Percentiles rank a stretch among this genome's conserved stretches.
These are phyloP conservation scores for Drosophila tani DNA, from an alignment of 1,140 invertebrate species.

Conservation along the genomic window DNA sequence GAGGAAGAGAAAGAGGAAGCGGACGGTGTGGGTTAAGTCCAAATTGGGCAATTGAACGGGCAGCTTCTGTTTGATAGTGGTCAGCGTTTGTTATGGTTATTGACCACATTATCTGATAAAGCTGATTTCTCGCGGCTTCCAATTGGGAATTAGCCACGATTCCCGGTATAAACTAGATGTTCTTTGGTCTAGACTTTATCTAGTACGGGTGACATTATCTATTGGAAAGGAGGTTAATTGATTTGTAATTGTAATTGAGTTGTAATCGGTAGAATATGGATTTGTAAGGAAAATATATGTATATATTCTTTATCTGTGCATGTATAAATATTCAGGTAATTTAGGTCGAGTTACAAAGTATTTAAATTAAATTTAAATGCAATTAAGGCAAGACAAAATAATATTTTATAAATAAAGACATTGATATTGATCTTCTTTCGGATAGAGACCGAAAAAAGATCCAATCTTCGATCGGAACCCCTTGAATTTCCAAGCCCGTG, in stretches of 20 bases:
- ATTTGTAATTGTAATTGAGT: conserved; percentile 13
- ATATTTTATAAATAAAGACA: no score
- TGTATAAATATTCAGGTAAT: background rate
- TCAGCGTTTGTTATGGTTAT: conserved; percentile 35
- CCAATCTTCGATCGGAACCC: background rate
- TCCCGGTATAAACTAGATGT: no score
- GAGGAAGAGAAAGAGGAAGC: background rate
- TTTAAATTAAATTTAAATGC: background rate
- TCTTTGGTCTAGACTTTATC: background rate
- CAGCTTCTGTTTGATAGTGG: conserved; percentile 49
- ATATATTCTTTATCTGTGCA: background rate
- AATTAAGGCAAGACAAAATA: background rate
- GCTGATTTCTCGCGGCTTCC: conserved; percentile 4
- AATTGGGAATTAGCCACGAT: conserved; percentile 3
- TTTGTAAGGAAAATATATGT: background rate
- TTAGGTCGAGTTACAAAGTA: background rate
- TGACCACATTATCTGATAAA: conserved; percentile 18
- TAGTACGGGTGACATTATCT: background rate
- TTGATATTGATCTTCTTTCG: no score
- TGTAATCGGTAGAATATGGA: background rate
- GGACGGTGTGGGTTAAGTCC: conserved; percentile 37
- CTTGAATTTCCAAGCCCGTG: background rate
- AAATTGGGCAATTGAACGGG: conserved; percentile 24
- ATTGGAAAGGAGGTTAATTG: background rate
- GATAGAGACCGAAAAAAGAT: background rate